Conservation (phyloP, 2,888 invertebrate genomes). For the Operophtera brumata region DNA sequence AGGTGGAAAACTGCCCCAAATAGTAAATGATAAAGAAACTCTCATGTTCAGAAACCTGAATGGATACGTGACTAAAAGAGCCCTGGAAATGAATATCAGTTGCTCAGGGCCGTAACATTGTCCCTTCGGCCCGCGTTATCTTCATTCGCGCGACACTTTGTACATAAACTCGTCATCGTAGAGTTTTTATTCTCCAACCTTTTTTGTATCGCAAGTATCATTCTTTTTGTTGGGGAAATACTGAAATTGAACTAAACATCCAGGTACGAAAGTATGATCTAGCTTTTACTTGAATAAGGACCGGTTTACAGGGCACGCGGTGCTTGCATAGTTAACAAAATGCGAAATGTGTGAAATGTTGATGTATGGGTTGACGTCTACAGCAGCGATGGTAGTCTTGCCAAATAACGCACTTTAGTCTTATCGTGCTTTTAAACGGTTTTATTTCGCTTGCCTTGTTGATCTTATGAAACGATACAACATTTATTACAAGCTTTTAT, state of each 20-base stretch:
- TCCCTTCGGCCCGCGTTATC: slow-evolving; percentile 19
- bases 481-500: too few species aligned
- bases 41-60: neutral
- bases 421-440: too few species aligned
- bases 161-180: slow-evolving; percentile 27
- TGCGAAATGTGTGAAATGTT: too few species aligned
- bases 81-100: slow-evolving; percentile 4
- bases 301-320: too few species aligned
- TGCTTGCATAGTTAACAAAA: too few species aligned
- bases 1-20: neutral
- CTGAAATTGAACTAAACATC: neutral
- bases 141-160: slow-evolving; percentile 32
- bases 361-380: too few species aligned
- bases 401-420: too few species aligned
- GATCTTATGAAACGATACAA: too few species aligned
- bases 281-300: too few species aligned
- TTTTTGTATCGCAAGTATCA: slow-evolving; percentile 9
- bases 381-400: too few species aligned
- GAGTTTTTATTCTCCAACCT: slow-evolving; percentile 25
- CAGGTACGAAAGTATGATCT: neutral
- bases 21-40: neutral
- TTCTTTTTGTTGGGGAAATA: neutral
- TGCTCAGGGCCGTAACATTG: neutral
- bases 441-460: too few species aligned
- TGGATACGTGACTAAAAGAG: slow-evolving; percentile 3